Evolutionary conservation across 1,140 invertebrate genomes (phyloP).

Genomic region (Hyposmocoma kahamanoa): DNA sequence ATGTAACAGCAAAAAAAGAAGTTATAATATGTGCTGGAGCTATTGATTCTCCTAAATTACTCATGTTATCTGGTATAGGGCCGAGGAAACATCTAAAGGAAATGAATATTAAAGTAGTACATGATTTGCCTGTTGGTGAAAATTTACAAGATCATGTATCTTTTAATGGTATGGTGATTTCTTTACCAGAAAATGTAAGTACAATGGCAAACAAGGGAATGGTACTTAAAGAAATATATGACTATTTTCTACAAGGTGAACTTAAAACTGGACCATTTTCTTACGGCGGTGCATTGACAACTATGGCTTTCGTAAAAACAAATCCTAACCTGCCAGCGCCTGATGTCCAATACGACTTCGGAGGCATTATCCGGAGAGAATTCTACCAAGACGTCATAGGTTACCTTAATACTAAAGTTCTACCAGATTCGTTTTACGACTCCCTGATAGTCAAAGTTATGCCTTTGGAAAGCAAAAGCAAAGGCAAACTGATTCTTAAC

Average conservation of each 20-base stretch:
- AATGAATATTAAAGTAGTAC: constrained; percentile 48
- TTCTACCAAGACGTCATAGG: neutral
- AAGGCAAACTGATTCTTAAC: constrained; percentile 61
- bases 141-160: constrained; percentile 74
- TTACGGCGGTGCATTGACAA: neutral
- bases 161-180: constrained; percentile 21
- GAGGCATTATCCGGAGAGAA: neutral
- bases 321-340: neutral
- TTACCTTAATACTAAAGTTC: neutral
- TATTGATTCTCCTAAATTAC: constrained; percentile 75
- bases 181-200: neutral
- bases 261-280: neutral
- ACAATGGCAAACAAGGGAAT: neutral
- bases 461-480: constrained; percentile 73
- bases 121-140: constrained; percentile 75
- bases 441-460: constrained; percentile 29
- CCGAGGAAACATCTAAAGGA: constrained; percentile 67
- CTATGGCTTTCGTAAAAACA: neutral
- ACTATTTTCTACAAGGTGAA: neutral
- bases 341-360: too few species aligned
- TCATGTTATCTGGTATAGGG: constrained; percentile 77
- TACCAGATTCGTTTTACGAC: constrained; percentile 3
- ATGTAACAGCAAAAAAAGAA: constrained; percentile 63
- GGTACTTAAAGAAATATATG: neutral
- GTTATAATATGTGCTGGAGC: constrained; percentile 76